Conservation (phyloP, 1,140 invertebrate species). For the Aphidius gifuensis region DNA sequence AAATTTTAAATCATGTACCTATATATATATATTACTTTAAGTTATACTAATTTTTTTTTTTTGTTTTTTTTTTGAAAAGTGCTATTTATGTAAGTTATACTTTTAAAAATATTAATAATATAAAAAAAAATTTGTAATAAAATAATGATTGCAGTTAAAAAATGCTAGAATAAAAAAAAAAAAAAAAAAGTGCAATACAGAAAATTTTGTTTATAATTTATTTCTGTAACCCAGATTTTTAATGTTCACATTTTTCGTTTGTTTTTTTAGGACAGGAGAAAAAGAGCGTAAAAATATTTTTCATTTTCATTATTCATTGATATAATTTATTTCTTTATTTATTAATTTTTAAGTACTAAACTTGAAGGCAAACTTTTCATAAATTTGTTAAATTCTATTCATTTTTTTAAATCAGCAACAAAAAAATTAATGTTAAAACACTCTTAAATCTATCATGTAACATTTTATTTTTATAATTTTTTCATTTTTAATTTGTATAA, state of each 20-base stretch:
- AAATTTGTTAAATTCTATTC: constrained; percentile 33
- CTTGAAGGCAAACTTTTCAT: constrained; percentile 38
- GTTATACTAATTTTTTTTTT: neutral
- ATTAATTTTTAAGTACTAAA: constrained; percentile 29
- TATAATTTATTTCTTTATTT: constrained; percentile 37
- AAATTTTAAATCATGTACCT: constrained; percentile 12
- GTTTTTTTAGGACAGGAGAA: no score
- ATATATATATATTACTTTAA: neutral
- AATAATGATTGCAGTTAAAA: neutral
- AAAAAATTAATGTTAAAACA: constrained; percentile 30
- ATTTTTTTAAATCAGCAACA: constrained; percentile 24
- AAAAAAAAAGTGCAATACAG: constrained; percentile 35
- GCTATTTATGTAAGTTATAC: constrained; percentile 26
- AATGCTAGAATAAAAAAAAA: neutral
- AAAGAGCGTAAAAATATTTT: no score
- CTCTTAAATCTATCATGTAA: constrained; percentile 19
- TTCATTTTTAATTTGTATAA: constrained; percentile 5
- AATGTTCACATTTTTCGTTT: constrained; percentile 7
- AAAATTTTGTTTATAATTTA: constrained; percentile 40
- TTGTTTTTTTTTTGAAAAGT: constrained; percentile 9
- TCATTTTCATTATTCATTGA: constrained; percentile 27
- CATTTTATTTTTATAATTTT: constrained; percentile 11
- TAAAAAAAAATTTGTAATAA: constrained; percentile 13
- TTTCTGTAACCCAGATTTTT: constrained; percentile 29
- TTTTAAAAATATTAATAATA: constrained; percentile 20